Percentiles rank a stretch among this genome's conserved stretches.
Conservation (phyloP, 2,888 invertebrate species). For the Synanthedon tipuliformis region DNA sequence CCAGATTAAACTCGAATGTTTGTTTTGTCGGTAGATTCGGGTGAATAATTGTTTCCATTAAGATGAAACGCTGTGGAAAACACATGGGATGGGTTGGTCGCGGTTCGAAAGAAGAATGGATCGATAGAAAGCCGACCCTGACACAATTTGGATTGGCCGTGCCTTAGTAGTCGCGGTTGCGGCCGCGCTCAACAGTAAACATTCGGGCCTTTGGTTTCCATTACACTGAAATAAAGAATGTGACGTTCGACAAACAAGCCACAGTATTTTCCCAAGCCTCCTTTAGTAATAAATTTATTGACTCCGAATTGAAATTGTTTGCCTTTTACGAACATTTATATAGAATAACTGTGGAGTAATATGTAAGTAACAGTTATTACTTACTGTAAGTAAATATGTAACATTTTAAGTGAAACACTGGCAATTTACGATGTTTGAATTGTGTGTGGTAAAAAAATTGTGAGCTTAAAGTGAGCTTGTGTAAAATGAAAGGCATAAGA, state of each 20-base stretch:
- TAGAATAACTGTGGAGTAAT: no score
- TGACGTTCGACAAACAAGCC: slow-evolving; percentile 25
- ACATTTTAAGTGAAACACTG: no score
- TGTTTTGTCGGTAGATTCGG: slow-evolving; percentile 12
- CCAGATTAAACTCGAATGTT: slow-evolving; percentile 2
- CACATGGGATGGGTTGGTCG: slow-evolving; percentile 42
- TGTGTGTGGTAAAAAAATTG: no score
- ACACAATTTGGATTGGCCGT: slow-evolving; percentile 59
- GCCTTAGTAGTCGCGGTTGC: slow-evolving; percentile 36
- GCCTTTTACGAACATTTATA: no score
- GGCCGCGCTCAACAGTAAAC: slow-evolving; percentile 52
- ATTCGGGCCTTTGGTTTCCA: slow-evolving; percentile 37
- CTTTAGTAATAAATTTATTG: no score
- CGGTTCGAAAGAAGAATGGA: slow-evolving; percentile 17
- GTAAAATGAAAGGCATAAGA: no score
- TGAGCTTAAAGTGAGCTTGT: no score
- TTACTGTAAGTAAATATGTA: no score
- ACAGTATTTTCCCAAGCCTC: slow-evolving; percentile 13
- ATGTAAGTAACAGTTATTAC: no score
- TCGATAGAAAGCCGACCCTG: slow-evolving; percentile 60
- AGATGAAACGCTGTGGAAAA: slow-evolving; percentile 31
- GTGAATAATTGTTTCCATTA: slow-evolving; percentile 32
- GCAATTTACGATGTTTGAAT: no score
- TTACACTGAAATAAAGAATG: slow-evolving; percentile 26
- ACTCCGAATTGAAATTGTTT: no score